Evolutionary conservation across 1,140 invertebrate genomes (phyloP).

Genomic region (Lepidurus couesii): DNA sequence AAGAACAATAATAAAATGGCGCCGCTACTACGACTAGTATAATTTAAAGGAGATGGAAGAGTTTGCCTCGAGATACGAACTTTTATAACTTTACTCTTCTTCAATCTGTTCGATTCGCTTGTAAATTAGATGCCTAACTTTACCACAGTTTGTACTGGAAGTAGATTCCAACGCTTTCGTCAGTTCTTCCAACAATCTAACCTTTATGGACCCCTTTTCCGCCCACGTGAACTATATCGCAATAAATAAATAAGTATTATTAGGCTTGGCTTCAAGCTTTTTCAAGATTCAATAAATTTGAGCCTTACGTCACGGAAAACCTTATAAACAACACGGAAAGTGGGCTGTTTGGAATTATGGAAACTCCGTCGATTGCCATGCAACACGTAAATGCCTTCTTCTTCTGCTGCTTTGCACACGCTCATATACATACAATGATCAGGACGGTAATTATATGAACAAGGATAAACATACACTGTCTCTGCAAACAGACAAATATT

Average conservation of each 20-base stretch:
- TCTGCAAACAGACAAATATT: slow-evolving; percentile 50
- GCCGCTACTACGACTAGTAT: not conserved
- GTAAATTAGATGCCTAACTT: not conserved
- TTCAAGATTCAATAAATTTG: not conserved
- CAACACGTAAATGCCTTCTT: slow-evolving; percentile 70
- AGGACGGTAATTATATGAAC: slow-evolving; percentile 84
- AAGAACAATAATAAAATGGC: not conserved
- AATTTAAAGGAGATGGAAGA: not conserved
- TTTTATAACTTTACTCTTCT: not conserved
- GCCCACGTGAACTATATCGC: not conserved
- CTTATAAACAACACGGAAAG: slow-evolving; percentile 70
- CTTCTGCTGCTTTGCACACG: slow-evolving; percentile 68
- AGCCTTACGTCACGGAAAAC: not conserved
- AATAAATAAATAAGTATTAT: not conserved
- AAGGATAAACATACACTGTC: slow-evolving; percentile 72
- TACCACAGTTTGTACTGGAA: not conserved
- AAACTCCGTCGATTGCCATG: slow-evolving; percentile 84
- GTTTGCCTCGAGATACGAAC: not conserved
- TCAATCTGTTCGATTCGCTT: not conserved
- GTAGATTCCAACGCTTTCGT: not conserved
- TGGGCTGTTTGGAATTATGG: slow-evolving; percentile 76
- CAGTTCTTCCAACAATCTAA: not conserved
- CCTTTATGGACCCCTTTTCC: not conserved
- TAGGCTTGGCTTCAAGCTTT: not conserved
- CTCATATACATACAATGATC: slow-evolving; percentile 87